Evolutionary conservation across 2,797 vertebrate genomes (phyloP), one percentile per base, ranked within the genome.

Genomic region (Coendou prehensilis): DNA sequence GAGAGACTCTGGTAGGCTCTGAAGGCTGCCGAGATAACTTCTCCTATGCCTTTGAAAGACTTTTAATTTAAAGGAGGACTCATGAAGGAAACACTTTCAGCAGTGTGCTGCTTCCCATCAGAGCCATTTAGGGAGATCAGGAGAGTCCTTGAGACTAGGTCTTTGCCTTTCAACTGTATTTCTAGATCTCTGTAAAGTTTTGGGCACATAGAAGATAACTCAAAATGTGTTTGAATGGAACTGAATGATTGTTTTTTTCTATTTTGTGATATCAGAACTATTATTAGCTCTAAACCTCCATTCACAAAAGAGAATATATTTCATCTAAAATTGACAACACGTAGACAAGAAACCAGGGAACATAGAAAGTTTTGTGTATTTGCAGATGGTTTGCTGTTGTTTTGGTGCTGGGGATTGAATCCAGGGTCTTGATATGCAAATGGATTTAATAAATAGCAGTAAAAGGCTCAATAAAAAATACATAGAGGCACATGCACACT

Each of bases 191-290:
- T 89, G 22, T 81, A 75, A 89, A 91, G 6, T 2, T 15, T 37
- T 90, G 79, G 18, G 11, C 10, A 61, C 6, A 41, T 14, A 91
- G 57, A 88, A 45, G n/a, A 88, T 33, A 92, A 75, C 26, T 45
- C 47, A 91, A 30, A 69, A 56, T 78, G 3, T 64, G 13, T 61
- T 91, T 96, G 28, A 87, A 87, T 87, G 87, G 30, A 76, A 37
- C 59, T n/a, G 69, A 93, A 61, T 76, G 78, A 28, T 26, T 95
- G 54, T 78, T 90, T 91, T 47, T 76, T 89, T 91, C 33, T 93
- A 23, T 37, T 28, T 92, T 81, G 54, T 86, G 37, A 80, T 82
- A 76, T 28, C 45, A 87, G 80, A 91, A 92, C 64, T 50, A 75
- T 8, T 82, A 89, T 69, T 69, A 59, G 22, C 88, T 93, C 30